Base-by-base conservation (phyloP, 2,113 vertebrate genomes). In the Brachyistius frenatus region DNA sequence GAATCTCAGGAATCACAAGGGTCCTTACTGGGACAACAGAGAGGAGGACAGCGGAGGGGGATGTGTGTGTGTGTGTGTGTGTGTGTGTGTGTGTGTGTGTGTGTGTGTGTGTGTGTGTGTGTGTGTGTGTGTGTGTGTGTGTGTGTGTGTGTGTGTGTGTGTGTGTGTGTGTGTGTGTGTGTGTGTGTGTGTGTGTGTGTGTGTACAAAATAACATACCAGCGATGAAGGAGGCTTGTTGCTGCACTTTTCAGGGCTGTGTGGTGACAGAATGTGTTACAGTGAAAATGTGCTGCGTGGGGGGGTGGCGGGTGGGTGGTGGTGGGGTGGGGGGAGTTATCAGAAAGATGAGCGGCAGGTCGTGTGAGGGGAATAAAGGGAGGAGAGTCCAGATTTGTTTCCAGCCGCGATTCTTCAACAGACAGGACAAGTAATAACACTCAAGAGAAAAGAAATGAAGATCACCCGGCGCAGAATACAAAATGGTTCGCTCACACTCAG, bases 1-100 rank as follows among this genome's bases (percentile, higher is more conserved):
- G 86, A 91, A 90, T 91, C 63, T 89, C 36, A 86, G 67, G 89
- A 86, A 91, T 90, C 81, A 81, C 86, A 78, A 83, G 78, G 68
- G 87, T 87, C 77, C 77, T 88, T 65, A 46, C 58, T 76, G 65
- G 58, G 85, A 87, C 82, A 84, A 74, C 81, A 83, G 69, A 44
- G 57, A 46, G 55, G 70, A 80, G 77, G 69, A 65, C 76, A 65
- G 81, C 68, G 77, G 81, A 83, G 69, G 41, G 54, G 72, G 13
- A 15, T 57, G 36, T 16, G 5, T 5, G 23, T 23, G 23, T 23
- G 23, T 23, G 23, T 23, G 23, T 23, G 23, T 23, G 23, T 23
- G 23, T 23, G 23, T 23, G 23, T 23, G 23, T 23, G 23, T 23
- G 23, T 23, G 23, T 23, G 23, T 23, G 23, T 23, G 23, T 23